Base-by-base conservation (phyloP, 2,888 invertebrate species). In the Blera fallax region DNA sequence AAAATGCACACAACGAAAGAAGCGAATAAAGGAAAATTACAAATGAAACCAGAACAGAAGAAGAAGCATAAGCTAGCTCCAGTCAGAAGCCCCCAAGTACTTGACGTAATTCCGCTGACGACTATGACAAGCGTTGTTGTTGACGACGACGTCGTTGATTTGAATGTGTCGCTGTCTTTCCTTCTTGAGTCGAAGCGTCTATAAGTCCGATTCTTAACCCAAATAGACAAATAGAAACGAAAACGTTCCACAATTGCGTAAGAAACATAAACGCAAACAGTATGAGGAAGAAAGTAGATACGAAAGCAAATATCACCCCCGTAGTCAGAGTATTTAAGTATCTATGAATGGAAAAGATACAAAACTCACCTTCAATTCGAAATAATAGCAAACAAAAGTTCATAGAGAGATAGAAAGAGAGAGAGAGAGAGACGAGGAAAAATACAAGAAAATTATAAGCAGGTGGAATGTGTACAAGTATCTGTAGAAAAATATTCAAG, bases 291-390 rank as follows among this genome's bases (percentile, higher is more conserved):
- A 32, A 45, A 58, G 45, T 45, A 60, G 60, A 50, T 32, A 73
- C 45, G 21, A 73, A 74, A 64, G 64, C 21, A 64, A 64, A 74
- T 43, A 74, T 45, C 74, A 64, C 21, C 74, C 74, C 50, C 52
- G 27, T 52, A 62, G 50, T 14, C 14, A 8, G 11, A 16, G 21
- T 1, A 16, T 27, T 43, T 10, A 52, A 32, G 45, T 58, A 56
- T 58, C 34, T 76, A n/a, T n/a, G 37, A 76, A 67, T 58, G 65
- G 37, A 76, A 34, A 67, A 76, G 48, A 65, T 58, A 58, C 76
- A 29, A 76, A 18, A 18, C 67, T 67, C 32, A 64, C 64, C 52
- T 74, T 72, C 60, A 50, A 60, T 11, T 60, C 24, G 32, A 52
- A 74, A 48, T 48, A 37, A 43, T 56, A 56, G 45, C 43, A 34